Evolutionary conservation across 2,797 vertebrate species (phyloP).

Genomic region (Chelmon rostratus): DNA sequence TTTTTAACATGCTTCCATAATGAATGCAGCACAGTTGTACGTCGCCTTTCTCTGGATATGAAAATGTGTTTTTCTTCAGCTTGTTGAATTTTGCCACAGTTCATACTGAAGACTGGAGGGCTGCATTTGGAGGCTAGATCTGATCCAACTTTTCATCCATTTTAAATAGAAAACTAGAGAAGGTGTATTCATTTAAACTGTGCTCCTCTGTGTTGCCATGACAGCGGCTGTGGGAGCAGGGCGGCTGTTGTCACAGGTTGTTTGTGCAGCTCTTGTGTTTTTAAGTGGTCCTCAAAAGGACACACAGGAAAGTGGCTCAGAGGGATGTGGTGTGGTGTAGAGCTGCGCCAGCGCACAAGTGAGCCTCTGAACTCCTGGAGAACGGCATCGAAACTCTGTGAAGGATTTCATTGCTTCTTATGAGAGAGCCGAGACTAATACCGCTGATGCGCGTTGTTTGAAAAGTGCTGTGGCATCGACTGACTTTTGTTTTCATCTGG

Average conservation of each 20-base stretch:
- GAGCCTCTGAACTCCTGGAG: slow-evolving; percentile 22
- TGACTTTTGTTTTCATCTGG: neutral
- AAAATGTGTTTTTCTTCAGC: neutral
- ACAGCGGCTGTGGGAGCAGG: slow-evolving; percentile 82
- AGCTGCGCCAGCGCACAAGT: slow-evolving; percentile 38
- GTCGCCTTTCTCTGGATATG: neutral
- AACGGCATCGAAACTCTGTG: slow-evolving; percentile 18
- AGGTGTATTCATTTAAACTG: slow-evolving; percentile 69
- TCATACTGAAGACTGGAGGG: neutral
- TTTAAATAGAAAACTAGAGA: slow-evolving; percentile 59
- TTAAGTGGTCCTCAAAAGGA: slow-evolving; percentile 82
- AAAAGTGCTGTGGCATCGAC: slow-evolving; percentile 44
- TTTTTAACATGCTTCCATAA: slow-evolving; percentile 9
- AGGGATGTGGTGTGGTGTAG: slow-evolving; percentile 43
- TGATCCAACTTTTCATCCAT: slow-evolving; percentile 55
- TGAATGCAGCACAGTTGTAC: neutral
- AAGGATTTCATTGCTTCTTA: slow-evolving; percentile 45
- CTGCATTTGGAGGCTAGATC: neutral
- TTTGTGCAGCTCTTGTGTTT: slow-evolving; percentile 85
- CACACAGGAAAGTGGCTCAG: slow-evolving; percentile 62
- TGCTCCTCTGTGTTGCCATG: slow-evolving; percentile 86
- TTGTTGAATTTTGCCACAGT: slow-evolving; percentile 2
- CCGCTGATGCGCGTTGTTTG: slow-evolving; percentile 43
- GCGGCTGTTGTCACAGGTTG: slow-evolving; percentile 86
- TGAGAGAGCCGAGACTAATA: slow-evolving; percentile 28